These are phyloP conservation scores for Oppia nitens DNA, from an alignment of 1,140 invertebrate species.

Conservation along the genomic window DNA sequence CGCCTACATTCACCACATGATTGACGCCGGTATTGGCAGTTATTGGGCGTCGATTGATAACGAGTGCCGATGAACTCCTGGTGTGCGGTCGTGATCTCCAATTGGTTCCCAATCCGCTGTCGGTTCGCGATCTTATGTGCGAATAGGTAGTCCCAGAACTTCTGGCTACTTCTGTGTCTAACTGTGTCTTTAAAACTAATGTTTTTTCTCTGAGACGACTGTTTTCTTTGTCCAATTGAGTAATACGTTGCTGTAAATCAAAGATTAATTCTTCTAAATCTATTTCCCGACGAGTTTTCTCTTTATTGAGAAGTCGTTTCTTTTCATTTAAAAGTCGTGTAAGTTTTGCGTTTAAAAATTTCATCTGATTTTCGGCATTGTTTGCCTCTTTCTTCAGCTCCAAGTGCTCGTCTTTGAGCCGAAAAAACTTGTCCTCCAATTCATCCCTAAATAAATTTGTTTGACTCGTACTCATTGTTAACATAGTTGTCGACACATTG, in stretches of 20 bases:
- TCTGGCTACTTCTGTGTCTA: not conserved
- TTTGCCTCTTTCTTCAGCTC: slow-evolving; percentile 1
- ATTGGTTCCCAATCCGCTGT: slow-evolving; percentile 1
- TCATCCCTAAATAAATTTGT: not conserved
- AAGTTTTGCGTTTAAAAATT: slow-evolving; percentile 1
- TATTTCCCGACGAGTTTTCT: not conserved
- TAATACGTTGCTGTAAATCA: slow-evolving; percentile 5
- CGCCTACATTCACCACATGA: not conserved
- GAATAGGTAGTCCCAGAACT: not conserved
- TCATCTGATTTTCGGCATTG: not conserved
- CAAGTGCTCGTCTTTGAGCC: slow-evolving; percentile 6
- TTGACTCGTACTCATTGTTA: not conserved
- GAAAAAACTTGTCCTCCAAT: slow-evolving; percentile 3
- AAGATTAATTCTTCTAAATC: slow-evolving; percentile 3
- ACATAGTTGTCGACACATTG: not conserved
- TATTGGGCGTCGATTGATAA: not conserved
- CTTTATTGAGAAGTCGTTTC: slow-evolving; percentile 4
- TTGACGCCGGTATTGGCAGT: not conserved
- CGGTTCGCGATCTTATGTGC: not conserved
- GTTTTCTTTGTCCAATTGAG: not conserved
- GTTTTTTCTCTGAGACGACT: not conserved
- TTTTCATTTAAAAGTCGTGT: slow-evolving; percentile 4
- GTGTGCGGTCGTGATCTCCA: not conserved
- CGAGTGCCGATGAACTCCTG: not conserved
- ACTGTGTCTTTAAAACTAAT: not conserved